phyloP scores from a whole-genome alignment of 2,113 vertebrate species.

The Gobio gobio region DNA sequence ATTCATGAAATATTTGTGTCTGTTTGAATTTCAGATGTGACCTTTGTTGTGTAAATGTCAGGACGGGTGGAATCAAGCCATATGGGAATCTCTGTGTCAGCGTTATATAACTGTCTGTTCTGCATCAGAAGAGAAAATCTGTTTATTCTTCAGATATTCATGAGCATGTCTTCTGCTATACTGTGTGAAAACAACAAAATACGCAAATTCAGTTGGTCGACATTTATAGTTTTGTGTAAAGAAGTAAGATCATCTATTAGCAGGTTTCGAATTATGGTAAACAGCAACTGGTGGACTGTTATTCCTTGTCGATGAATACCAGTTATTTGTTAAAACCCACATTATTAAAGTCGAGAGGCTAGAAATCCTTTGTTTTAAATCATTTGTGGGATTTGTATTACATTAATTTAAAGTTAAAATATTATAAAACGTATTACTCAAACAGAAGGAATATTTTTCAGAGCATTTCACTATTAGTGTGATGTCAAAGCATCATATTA shows the following conservation, averaged over 20 bases:
- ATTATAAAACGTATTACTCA: background rate
- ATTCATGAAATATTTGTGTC: conserved; percentile 75
- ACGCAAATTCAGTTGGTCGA: background rate
- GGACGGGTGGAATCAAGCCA: conserved; percentile 70
- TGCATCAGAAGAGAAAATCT: conserved; percentile 49
- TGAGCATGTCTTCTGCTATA: background rate
- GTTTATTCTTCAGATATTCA: conserved; percentile 27
- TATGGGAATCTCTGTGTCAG: conserved; percentile 57
- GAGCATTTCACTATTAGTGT: background rate
- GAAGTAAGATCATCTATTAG: background rate
- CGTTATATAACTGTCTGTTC: conserved; percentile 73
- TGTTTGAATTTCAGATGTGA: conserved; percentile 82
- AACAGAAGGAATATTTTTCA: background rate
- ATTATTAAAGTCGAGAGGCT: background rate
- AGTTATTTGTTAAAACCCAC: background rate
- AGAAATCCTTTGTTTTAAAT: background rate
- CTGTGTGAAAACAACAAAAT: background rate
- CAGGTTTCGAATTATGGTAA: background rate
- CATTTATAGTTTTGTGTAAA: background rate
- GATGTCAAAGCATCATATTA: background rate
- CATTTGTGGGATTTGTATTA: background rate
- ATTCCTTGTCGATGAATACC: background rate
- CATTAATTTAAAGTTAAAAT: background rate
- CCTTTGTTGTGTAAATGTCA: conserved; percentile 85
- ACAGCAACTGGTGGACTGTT: background rate